Conservation (phyloP, 2,888 invertebrate genomes). For the Halictus ligatus region DNA sequence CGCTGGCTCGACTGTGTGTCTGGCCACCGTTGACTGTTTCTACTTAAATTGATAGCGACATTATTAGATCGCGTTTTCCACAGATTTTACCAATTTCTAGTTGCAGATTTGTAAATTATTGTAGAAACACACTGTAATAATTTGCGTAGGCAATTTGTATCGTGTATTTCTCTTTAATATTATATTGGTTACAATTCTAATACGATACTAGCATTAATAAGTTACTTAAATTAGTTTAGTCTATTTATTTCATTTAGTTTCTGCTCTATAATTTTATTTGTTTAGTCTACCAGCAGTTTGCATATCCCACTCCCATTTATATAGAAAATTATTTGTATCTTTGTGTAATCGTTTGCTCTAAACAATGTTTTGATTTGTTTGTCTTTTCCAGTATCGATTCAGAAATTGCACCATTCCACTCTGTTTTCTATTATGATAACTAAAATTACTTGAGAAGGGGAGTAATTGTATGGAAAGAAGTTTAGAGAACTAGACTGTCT, state of each 20-base stretch:
- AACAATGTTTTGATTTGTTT: background rate
- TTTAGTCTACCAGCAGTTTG: no score
- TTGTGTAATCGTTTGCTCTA: background rate
- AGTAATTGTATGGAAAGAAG: constrained; percentile 41
- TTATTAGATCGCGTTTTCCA: background rate
- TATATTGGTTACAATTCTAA: background rate
- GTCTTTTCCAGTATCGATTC: background rate
- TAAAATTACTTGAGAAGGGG: constrained; percentile 2
- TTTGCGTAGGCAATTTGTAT: background rate
- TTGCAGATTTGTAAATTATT: background rate
- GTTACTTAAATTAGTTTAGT: background rate
- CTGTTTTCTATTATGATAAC: background rate
- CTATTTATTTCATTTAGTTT: no score
- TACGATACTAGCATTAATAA: background rate
- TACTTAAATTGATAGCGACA: background rate
- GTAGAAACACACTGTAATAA: background rate
- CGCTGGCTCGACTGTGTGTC: background rate
- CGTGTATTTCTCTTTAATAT: background rate
- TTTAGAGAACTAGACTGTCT: constrained; percentile 15
- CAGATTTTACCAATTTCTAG: background rate
- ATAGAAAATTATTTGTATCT: background rate
- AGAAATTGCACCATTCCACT: background rate
- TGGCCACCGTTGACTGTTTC: background rate
- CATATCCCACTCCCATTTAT: no score
- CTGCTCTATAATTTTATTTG: no score